A percentile compares a stretch with the other conserved stretches of the same genome.
These are phyloP conservation scores for Pogona vitticeps DNA, from an alignment of 2,113 vertebrate species.

Conservation along the genomic window DNA sequence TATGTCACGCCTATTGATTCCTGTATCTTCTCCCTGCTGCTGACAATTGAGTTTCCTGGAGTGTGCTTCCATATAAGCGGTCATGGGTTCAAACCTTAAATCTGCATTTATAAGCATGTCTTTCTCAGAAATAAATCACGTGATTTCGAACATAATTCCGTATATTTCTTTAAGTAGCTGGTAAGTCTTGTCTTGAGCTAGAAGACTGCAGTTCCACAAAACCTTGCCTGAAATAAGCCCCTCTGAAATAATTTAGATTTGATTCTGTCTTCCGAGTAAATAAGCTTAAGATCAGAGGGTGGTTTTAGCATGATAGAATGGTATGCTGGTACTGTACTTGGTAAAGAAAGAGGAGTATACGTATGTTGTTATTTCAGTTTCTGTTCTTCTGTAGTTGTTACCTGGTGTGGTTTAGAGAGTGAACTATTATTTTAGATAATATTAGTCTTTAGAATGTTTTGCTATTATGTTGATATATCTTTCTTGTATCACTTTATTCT, in stretches of 20 bases:
- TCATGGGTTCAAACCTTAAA: not conserved
- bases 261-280: not conserved
- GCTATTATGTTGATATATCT: constrained; percentile 23
- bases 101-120: not conserved
- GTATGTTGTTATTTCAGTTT: constrained; percentile 28
- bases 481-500: constrained; percentile 26
- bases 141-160: not conserved
- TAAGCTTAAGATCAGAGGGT: not conserved
- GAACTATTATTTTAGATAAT: constrained; percentile 35
- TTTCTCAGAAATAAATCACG: not conserved
- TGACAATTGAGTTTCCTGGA: not conserved
- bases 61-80: not conserved
- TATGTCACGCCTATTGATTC: constrained; percentile 48
- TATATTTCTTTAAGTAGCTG: not conserved
- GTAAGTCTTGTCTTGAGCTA: constrained; percentile 4
- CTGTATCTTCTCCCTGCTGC: not conserved
- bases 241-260: not conserved
- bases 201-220: not conserved
- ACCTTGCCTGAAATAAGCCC: not conserved
- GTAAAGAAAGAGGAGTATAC: constrained; percentile 29
- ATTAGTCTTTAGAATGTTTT: constrained; percentile 10
- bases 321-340: constrained; percentile 16
- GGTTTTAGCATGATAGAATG: constrained; percentile 11
- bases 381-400: constrained; percentile 54
- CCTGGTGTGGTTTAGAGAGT: constrained; percentile 38